These are phyloP conservation scores for Pitta sordida DNA, from an alignment of 2,113 vertebrate species.

Conservation along the genomic window DNA sequence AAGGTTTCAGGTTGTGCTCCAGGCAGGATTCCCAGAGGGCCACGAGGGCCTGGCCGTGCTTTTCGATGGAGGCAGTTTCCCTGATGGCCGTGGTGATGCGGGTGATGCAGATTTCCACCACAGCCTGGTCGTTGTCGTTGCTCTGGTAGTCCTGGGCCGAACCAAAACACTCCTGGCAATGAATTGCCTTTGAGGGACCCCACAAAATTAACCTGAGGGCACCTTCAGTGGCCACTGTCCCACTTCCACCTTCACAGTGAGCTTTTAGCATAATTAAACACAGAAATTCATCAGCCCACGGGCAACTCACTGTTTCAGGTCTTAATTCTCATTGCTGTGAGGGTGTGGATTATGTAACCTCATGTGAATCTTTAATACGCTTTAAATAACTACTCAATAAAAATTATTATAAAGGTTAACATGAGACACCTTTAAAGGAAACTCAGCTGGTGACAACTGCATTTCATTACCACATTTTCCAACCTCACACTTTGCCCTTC, in stretches of 20 bases:
- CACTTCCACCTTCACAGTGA: rapidly evolving
- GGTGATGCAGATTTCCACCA: constrained; percentile 96
- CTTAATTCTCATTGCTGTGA: not conserved
- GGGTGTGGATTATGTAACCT: not conserved
- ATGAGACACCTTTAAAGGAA: not conserved
- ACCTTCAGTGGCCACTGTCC: too few species aligned
- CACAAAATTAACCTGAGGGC: not conserved
- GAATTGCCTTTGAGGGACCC: not conserved
- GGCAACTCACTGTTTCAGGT: not conserved
- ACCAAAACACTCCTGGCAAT: not conserved
- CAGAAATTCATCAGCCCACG: not conserved
- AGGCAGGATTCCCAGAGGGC: constrained; percentile 93
- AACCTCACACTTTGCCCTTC: not conserved
- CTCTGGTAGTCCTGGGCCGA: constrained; percentile 87
- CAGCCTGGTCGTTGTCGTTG: constrained; percentile 94
- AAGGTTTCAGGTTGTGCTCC: constrained; percentile 85
- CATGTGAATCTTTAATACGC: not conserved
- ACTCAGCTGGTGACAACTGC: not conserved
- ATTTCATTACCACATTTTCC: not conserved
- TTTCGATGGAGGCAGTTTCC: constrained; percentile 87
- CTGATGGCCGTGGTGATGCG: constrained; percentile 92
- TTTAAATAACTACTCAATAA: not conserved
- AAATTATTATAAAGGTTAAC: not conserved
- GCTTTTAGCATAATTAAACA: rapidly evolving
- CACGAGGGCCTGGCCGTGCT: constrained; percentile 85